Conservation (phyloP, 2,113 vertebrate genomes). For the Hylia prasina region DNA sequence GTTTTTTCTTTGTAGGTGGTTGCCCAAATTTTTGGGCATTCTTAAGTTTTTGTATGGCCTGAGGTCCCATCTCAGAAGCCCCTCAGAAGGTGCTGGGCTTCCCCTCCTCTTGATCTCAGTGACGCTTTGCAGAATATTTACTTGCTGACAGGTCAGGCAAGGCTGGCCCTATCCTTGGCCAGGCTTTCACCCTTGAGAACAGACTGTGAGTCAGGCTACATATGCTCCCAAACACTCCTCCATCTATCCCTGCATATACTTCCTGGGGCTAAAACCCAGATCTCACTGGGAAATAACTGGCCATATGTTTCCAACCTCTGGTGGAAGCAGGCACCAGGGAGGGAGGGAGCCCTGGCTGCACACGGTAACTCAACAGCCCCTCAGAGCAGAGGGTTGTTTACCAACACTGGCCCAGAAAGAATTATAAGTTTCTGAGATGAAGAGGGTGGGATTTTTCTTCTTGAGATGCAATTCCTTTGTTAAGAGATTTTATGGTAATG, state of each 20-base stretch:
- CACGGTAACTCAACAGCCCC: accelerated
- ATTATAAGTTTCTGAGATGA: neutral
- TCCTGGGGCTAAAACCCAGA: neutral
- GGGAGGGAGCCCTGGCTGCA: neutral
- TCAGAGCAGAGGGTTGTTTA: neutral
- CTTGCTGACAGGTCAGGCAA: accelerated
- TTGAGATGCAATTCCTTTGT: neutral
- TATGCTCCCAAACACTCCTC: neutral
- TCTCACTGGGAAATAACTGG: accelerated
- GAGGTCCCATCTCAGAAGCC: neutral
- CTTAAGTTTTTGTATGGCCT: neutral
- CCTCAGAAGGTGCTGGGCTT: neutral
- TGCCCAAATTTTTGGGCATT: neutral
- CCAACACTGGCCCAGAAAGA: neutral
- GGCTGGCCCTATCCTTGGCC: neutral
- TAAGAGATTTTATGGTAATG: neutral
- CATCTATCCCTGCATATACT: accelerated
- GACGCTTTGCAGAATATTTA: neutral
- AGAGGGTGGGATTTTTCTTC: neutral
- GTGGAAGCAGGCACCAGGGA: neutral
- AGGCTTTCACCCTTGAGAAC: neutral
- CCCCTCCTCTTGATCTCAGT: neutral
- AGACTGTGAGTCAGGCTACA: neutral
- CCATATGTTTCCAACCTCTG: neutral
- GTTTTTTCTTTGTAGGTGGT: neutral